Evolutionary conservation across 2,888 invertebrate genomes (phyloP), one percentile per base, ranked within the genome.

Genomic region (Chymomyza procnemis): DNA sequence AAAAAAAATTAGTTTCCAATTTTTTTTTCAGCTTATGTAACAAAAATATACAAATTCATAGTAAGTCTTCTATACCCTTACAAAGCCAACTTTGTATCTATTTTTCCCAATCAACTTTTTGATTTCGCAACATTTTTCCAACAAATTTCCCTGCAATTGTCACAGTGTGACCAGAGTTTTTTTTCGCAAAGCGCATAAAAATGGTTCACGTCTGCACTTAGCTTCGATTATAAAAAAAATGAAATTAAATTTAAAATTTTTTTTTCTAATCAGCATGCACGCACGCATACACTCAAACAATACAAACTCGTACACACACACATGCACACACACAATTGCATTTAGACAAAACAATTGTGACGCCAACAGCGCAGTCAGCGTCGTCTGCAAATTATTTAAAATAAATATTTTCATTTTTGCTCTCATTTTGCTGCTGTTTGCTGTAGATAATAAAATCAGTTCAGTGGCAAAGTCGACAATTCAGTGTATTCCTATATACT

Each of bases 401-500:
- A 76, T 41, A 41, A 41, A 41, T 79, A 76, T 77, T 79, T 72
- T 68, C 72, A 65, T 41, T 41, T 41, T 41, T 41, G 34, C 34
- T 41, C 34, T 64, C 67, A 61, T 46, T 56, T 64, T 66, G 73
- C 57, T 56, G 56, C 16, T 21, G 41, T 22, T 47, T 47, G 48
- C 22, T 62, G 48, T 6, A 16, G 48, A 67, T 64, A 71, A 61
- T 68, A 61, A 69, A 80, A 79, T 79, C 75, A 75, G 79, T 70
- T 75, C 77, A 75, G 66, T 70, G 81, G 68, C 79, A 79, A 79
- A 80, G 79, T 79, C 71, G 68, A 69, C 69, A 64, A 66, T 72
- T 68, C 64, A 68, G 72, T 70, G 71, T 67, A 26, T 34, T 26
- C 4, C 8, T 26, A 8, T 26, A 26, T 5, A 26, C n/a, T n/a